Evolutionary conservation across 1,140 invertebrate species (phyloP).

Genomic region (Melipona quadrifasciata): DNA sequence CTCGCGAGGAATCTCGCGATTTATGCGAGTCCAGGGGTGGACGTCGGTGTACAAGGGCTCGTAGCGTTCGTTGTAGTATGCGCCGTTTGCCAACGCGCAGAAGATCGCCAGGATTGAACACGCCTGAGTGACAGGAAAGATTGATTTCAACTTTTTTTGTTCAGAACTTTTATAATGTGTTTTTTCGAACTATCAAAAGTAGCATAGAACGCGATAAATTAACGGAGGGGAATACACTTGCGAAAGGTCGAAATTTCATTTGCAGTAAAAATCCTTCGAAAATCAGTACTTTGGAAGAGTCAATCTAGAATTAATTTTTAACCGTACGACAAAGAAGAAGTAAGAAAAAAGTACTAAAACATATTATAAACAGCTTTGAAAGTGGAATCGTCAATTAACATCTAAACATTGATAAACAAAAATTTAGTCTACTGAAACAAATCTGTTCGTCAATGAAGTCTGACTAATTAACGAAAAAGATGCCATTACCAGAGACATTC

Average conservation of each 20-base stretch:
- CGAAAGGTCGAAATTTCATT: too few species aligned
- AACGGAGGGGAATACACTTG: too few species aligned
- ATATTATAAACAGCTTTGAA: neutral
- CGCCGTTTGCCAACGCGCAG: conserved; percentile 33
- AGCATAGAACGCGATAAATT: neutral
- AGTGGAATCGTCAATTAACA: neutral
- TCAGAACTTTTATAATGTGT: too few species aligned
- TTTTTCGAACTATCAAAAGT: neutral
- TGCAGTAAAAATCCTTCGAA: too few species aligned
- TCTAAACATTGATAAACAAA: neutral
- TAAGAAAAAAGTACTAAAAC: neutral
- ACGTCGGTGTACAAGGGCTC: conserved; percentile 16
- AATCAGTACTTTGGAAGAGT: too few species aligned
- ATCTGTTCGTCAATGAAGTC: neutral
- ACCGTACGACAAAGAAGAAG: neutral
- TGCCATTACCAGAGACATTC: neutral
- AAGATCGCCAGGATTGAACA: conserved; percentile 46
- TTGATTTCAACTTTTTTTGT: neutral
- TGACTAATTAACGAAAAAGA: neutral
- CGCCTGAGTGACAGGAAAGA: conserved; percentile 45
- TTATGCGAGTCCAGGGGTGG: neutral
- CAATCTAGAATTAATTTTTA: too few species aligned
- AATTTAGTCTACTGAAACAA: neutral
- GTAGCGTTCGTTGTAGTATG: conserved; percentile 33
- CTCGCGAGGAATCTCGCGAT: neutral